Conservation (phyloP, 1,140 invertebrate species). For the Drosophila lacertosa region DNA sequence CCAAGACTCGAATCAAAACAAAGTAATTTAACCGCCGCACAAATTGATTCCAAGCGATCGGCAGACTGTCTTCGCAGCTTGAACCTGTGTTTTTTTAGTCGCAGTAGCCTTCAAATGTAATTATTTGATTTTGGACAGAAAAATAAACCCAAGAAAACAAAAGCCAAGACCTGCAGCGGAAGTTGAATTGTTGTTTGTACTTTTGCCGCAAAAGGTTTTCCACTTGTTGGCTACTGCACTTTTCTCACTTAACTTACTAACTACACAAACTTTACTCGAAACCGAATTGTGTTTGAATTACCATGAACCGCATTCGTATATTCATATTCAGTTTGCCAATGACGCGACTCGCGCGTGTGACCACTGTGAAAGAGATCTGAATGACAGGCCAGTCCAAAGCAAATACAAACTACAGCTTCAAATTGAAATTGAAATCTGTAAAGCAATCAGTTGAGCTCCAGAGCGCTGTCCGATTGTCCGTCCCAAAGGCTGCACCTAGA, state of each 20-base stretch:
- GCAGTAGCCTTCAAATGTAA: conserved; percentile 25
- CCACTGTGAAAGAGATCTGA: conserved; percentile 58
- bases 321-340: conserved; percentile 37
- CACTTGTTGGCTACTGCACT: conserved; percentile 20
- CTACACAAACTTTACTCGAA: no score
- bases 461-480: conserved; percentile 36
- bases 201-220: conserved; percentile 40
- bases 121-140: conserved; percentile 37
- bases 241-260: no score
- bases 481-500: conserved; percentile 70
- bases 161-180: conserved; percentile 46
- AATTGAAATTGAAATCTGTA: conserved; percentile 58
- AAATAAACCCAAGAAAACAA: neutral
- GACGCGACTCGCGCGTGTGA: conserved; percentile 55
- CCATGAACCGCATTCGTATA: conserved; percentile 16
- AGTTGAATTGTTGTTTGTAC: conserved; percentile 56
- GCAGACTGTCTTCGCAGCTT: conserved; percentile 28
- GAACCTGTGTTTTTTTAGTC: conserved; percentile 8
- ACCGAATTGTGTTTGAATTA: conserved; percentile 20
- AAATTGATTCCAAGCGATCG: conserved; percentile 54
- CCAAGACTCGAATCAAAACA: conserved; percentile 61
- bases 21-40: conserved; percentile 64
- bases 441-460: conserved; percentile 66
- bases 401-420: conserved; percentile 56
- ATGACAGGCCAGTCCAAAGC: conserved; percentile 57